Percentiles rank a stretch among this genome's conserved stretches.
phyloP scores from a whole-genome alignment of 2,113 vertebrate genomes.

The Vireo altiloquus region DNA sequence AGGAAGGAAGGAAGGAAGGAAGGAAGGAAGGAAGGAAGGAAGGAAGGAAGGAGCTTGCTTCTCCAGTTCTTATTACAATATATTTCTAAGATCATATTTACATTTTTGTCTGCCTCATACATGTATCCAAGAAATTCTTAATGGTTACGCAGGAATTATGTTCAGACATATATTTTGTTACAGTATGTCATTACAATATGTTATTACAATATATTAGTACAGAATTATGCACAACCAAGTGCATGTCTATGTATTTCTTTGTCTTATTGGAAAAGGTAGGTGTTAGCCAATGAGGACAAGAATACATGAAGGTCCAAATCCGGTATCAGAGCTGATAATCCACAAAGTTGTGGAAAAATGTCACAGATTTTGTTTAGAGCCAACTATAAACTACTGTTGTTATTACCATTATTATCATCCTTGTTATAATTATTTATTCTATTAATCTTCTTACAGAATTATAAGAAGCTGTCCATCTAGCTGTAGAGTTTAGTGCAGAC shows the following conservation, averaged over 20 bases:
- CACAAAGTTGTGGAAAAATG: neutral
- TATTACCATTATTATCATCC: neutral
- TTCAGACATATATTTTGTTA: neutral
- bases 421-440: neutral
- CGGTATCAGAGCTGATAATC: neutral
- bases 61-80: neutral
- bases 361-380: neutral
- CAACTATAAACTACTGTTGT: neutral
- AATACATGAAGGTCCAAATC: neutral
- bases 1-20: neutral
- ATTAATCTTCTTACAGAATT: neutral
- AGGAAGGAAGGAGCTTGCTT: neutral
- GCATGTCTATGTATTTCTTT: neutral
- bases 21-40: no score
- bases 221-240: neutral
- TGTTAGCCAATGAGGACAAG: neutral
- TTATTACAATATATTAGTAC: neutral
- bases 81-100: neutral
- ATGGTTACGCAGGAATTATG: neutral
- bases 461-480: neutral
- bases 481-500: neutral
- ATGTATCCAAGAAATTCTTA: neutral
- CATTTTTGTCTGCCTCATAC: neutral
- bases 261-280: neutral
- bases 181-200: neutral